phyloP scores from a whole-genome alignment of 1,140 invertebrate genomes.

The Chelonus insularis region DNA sequence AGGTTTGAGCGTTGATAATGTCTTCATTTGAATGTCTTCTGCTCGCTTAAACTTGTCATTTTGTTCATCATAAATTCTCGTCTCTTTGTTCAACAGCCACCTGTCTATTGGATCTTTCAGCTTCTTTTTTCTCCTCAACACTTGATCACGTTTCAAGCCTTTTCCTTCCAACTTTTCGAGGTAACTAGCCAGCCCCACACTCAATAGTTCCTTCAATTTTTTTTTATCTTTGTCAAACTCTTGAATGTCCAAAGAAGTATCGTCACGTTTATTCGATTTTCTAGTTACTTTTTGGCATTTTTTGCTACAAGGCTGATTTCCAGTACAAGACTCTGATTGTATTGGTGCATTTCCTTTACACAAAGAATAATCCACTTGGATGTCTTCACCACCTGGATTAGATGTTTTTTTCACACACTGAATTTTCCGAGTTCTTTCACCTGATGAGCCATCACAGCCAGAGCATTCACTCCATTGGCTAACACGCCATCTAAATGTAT shows the following conservation, averaged over 20 bases:
- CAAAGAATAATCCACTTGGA: conserved; percentile 50
- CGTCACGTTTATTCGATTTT: conserved; percentile 1
- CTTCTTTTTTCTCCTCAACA: not conserved
- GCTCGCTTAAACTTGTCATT: conserved; percentile 27
- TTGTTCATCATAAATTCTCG: not conserved
- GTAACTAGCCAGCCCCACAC: conserved; percentile 32
- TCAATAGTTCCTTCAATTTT: conserved; percentile 29
- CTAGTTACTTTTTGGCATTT: conserved; percentile 43
- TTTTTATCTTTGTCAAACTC: conserved; percentile 8
- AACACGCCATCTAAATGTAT: conserved; percentile 55
- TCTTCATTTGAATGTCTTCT: conserved; percentile 30
- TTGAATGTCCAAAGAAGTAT: not conserved
- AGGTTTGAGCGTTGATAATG: conserved; percentile 39
- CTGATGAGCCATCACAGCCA: conserved; percentile 56
- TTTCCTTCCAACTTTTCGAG: conserved; percentile 29
- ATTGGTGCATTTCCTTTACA: conserved; percentile 50
- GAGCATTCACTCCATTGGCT: conserved; percentile 60
- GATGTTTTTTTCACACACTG: conserved; percentile 56
- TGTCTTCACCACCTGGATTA: conserved; percentile 51
- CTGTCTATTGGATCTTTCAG: conserved; percentile 11
- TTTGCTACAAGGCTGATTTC: conserved; percentile 50
- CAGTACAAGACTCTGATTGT: conserved; percentile 42
- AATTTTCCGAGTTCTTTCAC: conserved; percentile 51
- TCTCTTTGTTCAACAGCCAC: conserved; percentile 7
- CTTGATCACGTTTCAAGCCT: not conserved